Conservation (phyloP, 1,140 invertebrate species). For the Aculops lycopersici region DNA sequence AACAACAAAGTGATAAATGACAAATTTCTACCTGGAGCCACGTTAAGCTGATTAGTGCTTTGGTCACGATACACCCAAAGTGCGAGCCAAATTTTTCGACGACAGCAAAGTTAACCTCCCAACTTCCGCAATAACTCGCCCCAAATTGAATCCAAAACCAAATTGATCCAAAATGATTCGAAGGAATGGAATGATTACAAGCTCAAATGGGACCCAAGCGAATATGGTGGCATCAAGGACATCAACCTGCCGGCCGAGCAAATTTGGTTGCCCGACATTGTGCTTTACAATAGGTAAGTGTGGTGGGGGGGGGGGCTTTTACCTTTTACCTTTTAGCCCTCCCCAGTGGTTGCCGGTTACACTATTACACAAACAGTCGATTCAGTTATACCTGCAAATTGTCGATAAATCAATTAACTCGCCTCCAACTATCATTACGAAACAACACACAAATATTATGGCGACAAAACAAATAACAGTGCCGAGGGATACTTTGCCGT, state of each 20-base stretch:
- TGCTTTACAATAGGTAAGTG: constrained; percentile 19
- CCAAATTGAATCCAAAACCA: too few relatives aligned
- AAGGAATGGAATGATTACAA: constrained; percentile 20
- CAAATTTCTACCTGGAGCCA: too few relatives aligned
- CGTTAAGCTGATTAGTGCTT: too few relatives aligned
- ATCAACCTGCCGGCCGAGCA: constrained; percentile 22
- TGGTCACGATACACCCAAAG: too few relatives aligned
- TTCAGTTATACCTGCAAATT: neutral
- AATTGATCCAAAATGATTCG: neutral
- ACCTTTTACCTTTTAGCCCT: neutral
- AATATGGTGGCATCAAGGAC: constrained; percentile 21
- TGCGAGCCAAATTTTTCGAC: too few relatives aligned
- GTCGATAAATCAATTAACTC: neutral
- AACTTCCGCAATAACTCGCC: too few relatives aligned
- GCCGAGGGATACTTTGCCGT: constrained; percentile 94
- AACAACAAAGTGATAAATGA: too few relatives aligned
- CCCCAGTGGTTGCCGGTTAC: neutral
- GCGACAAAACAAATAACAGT: constrained; percentile 20
- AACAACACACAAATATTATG: constrained; percentile 3
- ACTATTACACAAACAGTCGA: neutral
- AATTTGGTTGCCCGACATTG: constrained; percentile 21
- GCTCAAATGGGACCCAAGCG: constrained; percentile 19
- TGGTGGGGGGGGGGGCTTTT: too few relatives aligned
- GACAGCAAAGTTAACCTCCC: too few relatives aligned
- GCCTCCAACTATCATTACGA: neutral